These are phyloP conservation scores for Eulemur rufifrons DNA, from an alignment of 2,113 vertebrate species.

Conservation along the genomic window DNA sequence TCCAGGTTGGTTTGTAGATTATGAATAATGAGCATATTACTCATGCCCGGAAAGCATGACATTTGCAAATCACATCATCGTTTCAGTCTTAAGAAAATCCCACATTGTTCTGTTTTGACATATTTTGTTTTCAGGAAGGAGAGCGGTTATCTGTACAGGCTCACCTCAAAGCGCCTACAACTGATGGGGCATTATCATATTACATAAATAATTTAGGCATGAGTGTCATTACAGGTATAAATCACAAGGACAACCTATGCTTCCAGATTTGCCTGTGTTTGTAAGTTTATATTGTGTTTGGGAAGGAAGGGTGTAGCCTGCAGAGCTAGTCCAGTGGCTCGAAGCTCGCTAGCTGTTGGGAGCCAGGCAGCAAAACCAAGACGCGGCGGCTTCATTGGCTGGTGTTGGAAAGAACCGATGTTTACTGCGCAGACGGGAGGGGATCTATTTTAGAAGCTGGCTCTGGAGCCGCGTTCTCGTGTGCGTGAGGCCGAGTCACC, in stretches of 20 bases:
- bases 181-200: background rate
- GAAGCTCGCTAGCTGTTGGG: background rate
- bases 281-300: background rate
- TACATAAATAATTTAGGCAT: constrained; percentile 40
- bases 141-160: background rate
- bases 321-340: background rate
- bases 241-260: constrained; percentile 32
- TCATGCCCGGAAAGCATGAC: background rate
- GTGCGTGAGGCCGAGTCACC: background rate
- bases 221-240: constrained; percentile 32
- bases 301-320: background rate
- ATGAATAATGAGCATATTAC: constrained; percentile 54
- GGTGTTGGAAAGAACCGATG: background rate
- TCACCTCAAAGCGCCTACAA: constrained; percentile 26
- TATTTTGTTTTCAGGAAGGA: constrained; percentile 45
- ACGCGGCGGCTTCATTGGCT: background rate
- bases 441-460: background rate
- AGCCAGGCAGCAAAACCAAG: background rate
- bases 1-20: constrained; percentile 33
- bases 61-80: constrained; percentile 49
- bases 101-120: background rate
- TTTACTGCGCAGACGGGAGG: rapidly evolving
- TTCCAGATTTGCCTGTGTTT: background rate
- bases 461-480: rapidly evolving
- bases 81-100: constrained; percentile 41